Conservation (phyloP, 2,113 vertebrate genomes). For the Syrmaticus mikado region DNA sequence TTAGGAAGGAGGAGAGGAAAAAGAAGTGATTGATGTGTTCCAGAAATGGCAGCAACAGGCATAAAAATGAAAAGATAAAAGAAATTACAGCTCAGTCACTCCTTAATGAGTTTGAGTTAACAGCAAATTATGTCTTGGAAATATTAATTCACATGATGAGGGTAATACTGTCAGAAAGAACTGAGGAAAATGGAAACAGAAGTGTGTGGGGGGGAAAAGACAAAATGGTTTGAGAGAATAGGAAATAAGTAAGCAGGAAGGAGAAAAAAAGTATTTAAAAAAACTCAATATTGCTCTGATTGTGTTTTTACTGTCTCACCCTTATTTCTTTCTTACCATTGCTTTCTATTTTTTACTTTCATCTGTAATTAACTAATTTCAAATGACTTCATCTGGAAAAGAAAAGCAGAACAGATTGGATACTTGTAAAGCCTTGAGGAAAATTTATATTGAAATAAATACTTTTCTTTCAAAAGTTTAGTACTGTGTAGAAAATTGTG, state of each 20-base stretch:
- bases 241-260: background rate
- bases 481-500: background rate
- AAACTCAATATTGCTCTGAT: background rate
- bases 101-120: constrained; percentile 2
- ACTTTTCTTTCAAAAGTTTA: background rate
- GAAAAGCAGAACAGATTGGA: background rate
- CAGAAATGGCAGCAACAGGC: background rate
- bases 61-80: background rate
- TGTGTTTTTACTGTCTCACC: background rate
- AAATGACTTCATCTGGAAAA: background rate
- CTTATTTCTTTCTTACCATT: background rate
- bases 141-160: background rate
- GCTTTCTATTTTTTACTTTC: background rate
- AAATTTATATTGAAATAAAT: background rate
- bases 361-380: background rate
- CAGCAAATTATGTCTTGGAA: background rate
- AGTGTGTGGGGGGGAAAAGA: background rate
- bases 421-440: background rate
- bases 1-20: background rate
- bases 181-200: background rate
- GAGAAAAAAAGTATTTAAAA: background rate
- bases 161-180: background rate
- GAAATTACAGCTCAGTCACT: background rate
- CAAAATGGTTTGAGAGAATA: background rate
- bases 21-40: background rate